These are phyloP conservation scores for Anolis carolinensis DNA, from an alignment of 2,113 vertebrate genomes.

Conservation along the genomic window DNA sequence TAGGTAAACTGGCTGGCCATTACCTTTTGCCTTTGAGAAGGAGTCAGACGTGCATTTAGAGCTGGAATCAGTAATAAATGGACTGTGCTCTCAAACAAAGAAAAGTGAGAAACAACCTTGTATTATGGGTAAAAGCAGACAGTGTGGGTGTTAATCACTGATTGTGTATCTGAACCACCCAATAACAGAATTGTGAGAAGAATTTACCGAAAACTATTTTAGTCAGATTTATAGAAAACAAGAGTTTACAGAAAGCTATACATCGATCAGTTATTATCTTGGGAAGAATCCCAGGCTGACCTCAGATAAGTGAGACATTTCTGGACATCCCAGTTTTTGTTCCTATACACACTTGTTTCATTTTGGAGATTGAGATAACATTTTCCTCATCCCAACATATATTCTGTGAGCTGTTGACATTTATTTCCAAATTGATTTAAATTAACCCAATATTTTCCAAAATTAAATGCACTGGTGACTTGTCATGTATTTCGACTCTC, in stretches of 20 bases:
- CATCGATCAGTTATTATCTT: not conserved
- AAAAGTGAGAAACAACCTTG: not conserved
- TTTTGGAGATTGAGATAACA: too few relatives aligned
- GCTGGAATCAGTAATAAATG: not conserved
- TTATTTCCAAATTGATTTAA: too few relatives aligned
- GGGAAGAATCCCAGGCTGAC: not conserved
- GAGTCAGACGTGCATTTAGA: not conserved
- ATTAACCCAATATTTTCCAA: too few relatives aligned
- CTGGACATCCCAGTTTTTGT: too few relatives aligned
- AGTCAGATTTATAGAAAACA: too few relatives aligned
- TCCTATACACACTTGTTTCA: too few relatives aligned
- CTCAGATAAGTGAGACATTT: too few relatives aligned
- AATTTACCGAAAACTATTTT: not conserved
- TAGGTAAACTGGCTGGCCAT: not conserved
- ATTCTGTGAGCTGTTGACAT: too few relatives aligned
- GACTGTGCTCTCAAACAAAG: not conserved
- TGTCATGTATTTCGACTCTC: too few relatives aligned
- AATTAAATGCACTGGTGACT: too few relatives aligned
- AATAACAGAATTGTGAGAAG: conserved; percentile 8
- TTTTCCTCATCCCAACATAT: too few relatives aligned
- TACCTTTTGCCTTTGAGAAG: not conserved
- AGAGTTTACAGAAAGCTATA: not conserved
- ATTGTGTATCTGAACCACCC: not conserved
- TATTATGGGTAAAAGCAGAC: not conserved
- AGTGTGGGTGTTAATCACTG: not conserved